phyloP scores from a whole-genome alignment of 2,888 invertebrate species.

The Hipparchia sbordonii region DNA sequence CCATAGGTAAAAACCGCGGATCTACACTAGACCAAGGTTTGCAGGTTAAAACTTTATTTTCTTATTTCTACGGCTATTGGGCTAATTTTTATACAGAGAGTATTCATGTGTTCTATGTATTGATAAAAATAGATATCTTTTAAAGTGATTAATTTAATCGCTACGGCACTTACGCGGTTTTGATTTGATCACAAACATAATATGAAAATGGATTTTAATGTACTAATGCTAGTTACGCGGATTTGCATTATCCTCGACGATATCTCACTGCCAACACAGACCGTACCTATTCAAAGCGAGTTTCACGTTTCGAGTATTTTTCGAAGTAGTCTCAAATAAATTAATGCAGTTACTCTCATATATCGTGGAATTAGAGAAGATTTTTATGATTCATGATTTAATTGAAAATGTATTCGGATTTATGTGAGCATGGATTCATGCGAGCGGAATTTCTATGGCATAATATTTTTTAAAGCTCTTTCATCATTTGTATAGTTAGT shows the following conservation, averaged over 20 bases:
- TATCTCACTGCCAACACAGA: not conserved
- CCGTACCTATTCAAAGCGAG: not conserved
- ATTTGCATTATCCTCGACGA: not conserved
- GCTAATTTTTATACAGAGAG: too few species aligned
- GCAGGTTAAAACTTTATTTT: too few species aligned
- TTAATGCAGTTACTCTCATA: constrained; percentile 23
- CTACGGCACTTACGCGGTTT: too few species aligned
- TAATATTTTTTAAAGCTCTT: constrained; percentile 13
- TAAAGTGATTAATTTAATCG: too few species aligned
- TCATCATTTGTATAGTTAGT: constrained; percentile 2
- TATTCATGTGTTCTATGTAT: too few species aligned
- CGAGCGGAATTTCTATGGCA: constrained; percentile 3
- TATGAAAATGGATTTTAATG: too few species aligned
- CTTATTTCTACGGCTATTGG: too few species aligned
- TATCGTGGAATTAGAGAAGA: constrained; percentile 17
- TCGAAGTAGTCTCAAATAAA: constrained; percentile 20
- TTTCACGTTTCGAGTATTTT: constrained; percentile 12
- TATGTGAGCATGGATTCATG: constrained; percentile 9
- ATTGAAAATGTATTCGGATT: constrained; percentile 19
- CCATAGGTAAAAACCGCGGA: too few species aligned
- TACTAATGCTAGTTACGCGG: too few species aligned
- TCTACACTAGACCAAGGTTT: too few species aligned
- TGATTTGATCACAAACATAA: too few species aligned
- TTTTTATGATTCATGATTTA: constrained; percentile 20
- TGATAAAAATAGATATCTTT: too few species aligned